Conservation (phyloP, 1,140 invertebrate species). For the Potamilus streckersoni region DNA sequence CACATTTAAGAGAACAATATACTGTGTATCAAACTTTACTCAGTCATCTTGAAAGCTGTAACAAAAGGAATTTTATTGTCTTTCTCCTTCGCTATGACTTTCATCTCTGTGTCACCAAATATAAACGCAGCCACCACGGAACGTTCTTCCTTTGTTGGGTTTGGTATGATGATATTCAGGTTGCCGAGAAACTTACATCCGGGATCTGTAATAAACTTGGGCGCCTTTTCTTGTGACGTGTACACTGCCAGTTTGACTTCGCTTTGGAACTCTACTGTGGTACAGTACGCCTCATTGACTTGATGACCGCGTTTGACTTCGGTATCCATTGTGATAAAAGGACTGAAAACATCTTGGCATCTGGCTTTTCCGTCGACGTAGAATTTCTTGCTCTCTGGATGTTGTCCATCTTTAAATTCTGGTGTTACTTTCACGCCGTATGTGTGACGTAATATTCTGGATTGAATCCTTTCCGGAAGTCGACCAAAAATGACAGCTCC, state of each 20-base stretch:
- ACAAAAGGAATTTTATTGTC: no score
- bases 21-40: no score
- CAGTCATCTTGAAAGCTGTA: no score
- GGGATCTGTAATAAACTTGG: no score
- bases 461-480: neutral
- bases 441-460: neutral
- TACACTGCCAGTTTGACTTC: conserved; percentile 1
- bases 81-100: no score
- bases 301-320: conserved; percentile 12
- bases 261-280: neutral
- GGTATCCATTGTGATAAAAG: conserved; percentile 12
- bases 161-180: no score
- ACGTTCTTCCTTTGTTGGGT: no score
- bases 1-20: no score
- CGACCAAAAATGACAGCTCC: neutral
- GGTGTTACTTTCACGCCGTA: neutral
- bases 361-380: neutral
- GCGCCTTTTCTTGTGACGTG: conserved; percentile 2
- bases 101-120: no score
- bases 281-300: neutral
- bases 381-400: neutral
- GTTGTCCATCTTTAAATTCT: neutral
- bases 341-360: conserved; percentile 1
- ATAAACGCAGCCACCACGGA: no score
- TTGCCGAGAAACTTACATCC: no score